Evolutionary conservation across 2,888 invertebrate genomes (phyloP).

Genomic region (Morpho deidamia): DNA sequence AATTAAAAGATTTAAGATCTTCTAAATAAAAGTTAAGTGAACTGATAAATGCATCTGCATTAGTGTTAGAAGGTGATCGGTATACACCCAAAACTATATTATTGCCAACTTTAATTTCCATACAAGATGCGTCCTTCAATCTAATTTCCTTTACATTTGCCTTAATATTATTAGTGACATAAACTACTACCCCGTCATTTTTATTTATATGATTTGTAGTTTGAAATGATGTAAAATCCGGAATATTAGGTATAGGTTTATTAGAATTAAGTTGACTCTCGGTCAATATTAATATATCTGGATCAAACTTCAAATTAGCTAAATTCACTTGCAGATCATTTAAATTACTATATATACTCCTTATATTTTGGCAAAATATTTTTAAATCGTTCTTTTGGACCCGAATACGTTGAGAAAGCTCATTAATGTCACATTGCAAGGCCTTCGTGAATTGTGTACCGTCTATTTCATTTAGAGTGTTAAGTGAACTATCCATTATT

Average conservation of each 20-base stretch:
- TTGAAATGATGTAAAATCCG: neutral
- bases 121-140: neutral
- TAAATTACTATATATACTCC: conserved; percentile 13
- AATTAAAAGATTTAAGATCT: too few species aligned
- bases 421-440: neutral
- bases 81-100: conserved; percentile 1
- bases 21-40: neutral
- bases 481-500: too few species aligned
- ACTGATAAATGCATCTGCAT: neutral
- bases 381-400: conserved; percentile 5
- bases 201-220: neutral
- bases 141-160: neutral
- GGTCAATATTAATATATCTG: conserved; percentile 14
- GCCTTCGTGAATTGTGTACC: neutral
- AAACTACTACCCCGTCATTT: conserved; percentile 12
- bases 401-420: conserved; percentile 1
- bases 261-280: conserved; percentile 15
- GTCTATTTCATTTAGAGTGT: neutral
- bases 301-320: neutral
- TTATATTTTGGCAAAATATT: conserved; percentile 17
- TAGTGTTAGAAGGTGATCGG: conserved; percentile 2
- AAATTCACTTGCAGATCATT: conserved; percentile 7
- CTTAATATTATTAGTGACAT: conserved; percentile 4
- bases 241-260: neutral
- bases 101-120: neutral